Percentiles rank a stretch among this genome's conserved stretches.
phyloP scores from a whole-genome alignment of 2,113 vertebrate genomes.

The Gobiocypris rarus region DNA sequence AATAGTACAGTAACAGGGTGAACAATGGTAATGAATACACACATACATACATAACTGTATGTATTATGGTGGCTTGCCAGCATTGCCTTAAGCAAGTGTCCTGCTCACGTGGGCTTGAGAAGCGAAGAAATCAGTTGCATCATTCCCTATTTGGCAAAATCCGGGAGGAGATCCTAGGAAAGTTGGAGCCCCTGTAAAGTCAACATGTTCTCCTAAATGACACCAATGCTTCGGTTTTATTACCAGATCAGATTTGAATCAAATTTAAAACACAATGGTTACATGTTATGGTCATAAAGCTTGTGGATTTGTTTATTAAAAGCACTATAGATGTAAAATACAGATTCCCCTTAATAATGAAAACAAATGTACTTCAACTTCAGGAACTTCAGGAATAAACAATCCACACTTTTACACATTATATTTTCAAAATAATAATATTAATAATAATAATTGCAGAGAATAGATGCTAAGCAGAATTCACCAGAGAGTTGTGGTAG shows the following conservation, averaged over 20 bases:
- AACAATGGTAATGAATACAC: background rate
- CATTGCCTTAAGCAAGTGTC: background rate
- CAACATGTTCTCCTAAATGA: constrained; percentile 5
- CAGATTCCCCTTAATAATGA: background rate
- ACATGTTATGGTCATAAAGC: background rate
- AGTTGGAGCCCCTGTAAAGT: background rate
- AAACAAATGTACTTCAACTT: background rate
- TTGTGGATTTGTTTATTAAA: background rate
- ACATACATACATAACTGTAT: background rate
- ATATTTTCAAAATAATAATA: no score
- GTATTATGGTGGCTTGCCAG: constrained; percentile 11
- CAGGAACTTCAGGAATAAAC: no score
- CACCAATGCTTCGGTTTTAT: background rate
- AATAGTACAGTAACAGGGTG: background rate
- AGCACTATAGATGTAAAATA: background rate
- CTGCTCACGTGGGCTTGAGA: background rate
- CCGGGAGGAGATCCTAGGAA: background rate
- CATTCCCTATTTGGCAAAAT: background rate
- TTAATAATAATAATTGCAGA: background rate
- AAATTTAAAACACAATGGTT: background rate
- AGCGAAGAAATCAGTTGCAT: background rate
- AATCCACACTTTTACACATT: no score
- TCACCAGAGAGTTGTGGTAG: background rate
- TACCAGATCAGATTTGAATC: background rate
- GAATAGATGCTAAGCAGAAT: background rate